These are phyloP conservation scores for Neofelis nebulosa DNA, from an alignment of 2,113 vertebrate genomes.

Conservation along the genomic window DNA sequence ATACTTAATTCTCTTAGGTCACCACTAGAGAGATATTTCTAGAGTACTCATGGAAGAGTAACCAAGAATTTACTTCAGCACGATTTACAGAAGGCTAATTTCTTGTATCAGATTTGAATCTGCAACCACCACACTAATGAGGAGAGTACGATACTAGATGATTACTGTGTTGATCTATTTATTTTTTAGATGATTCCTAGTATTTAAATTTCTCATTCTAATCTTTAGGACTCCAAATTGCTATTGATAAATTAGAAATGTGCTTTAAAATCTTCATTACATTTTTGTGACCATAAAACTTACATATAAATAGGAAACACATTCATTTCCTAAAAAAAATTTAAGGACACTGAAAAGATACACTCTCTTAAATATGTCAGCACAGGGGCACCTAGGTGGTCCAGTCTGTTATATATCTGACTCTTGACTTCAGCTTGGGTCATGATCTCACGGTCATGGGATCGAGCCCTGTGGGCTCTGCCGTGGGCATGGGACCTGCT, in stretches of 20 bases:
- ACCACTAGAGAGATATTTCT: not conserved
- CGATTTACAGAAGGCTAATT: not conserved
- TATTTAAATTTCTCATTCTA: not conserved
- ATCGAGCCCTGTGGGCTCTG: too few species aligned
- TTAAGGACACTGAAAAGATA: not conserved
- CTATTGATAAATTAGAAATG: not conserved
- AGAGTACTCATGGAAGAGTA: not conserved
- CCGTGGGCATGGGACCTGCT: too few species aligned
- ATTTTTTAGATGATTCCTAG: not conserved
- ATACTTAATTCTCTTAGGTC: not conserved
- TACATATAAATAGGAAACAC: not conserved
- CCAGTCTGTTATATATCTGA: too few species aligned
- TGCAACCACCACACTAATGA: not conserved
- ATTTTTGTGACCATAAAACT: slow-evolving; percentile 4
- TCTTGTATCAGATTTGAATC: not conserved
- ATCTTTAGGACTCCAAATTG: not conserved
- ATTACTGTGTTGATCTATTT: not conserved
- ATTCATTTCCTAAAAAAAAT: slow-evolving; percentile 7
- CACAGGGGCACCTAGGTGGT: too few species aligned
- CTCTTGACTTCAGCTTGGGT: too few species aligned
- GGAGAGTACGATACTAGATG: not conserved
- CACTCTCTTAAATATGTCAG: not conserved
- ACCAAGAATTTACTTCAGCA: not conserved
- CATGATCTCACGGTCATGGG: too few species aligned
- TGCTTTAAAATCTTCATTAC: not conserved